Percentiles rank a stretch among this genome's conserved stretches.
These are phyloP conservation scores for Philereme vetulata DNA, from an alignment of 2,888 invertebrate species.

Conservation along the genomic window DNA sequence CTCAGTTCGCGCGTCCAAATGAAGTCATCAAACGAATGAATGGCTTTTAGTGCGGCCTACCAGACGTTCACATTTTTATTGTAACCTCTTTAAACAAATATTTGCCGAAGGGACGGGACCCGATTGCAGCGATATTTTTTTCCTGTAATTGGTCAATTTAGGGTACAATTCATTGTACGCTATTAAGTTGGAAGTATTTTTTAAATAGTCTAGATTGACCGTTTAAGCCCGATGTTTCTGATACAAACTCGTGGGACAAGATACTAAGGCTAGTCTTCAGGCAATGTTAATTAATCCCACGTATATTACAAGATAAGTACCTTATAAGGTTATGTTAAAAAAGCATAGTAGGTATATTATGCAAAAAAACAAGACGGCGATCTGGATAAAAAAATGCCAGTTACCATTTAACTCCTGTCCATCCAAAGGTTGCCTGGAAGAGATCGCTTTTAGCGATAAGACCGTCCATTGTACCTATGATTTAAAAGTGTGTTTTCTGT, in stretches of 20 bases:
- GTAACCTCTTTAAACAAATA: slow-evolving; percentile 77
- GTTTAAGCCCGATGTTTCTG: slow-evolving; percentile 2
- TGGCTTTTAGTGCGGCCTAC: slow-evolving; percentile 72
- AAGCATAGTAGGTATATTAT: too few relatives aligned
- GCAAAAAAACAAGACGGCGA: too few relatives aligned
- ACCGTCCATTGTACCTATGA: too few relatives aligned
- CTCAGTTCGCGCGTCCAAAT: slow-evolving; percentile 79
- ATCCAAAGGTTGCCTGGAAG: too few relatives aligned
- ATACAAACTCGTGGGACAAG: slow-evolving; percentile 14
- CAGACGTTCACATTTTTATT: slow-evolving; percentile 79
- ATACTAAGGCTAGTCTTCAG: slow-evolving; percentile 10
- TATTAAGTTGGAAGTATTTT: slow-evolving; percentile 4
- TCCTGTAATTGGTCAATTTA: slow-evolving; percentile 33
- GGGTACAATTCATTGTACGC: slow-evolving; percentile 1
- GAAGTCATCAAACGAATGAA: slow-evolving; percentile 84
- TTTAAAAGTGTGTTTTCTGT: too few relatives aligned
- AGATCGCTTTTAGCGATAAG: too few relatives aligned
- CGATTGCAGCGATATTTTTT: slow-evolving; percentile 44
- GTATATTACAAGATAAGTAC: neutral
- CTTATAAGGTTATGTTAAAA: too few relatives aligned
- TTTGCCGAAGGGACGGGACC: slow-evolving; percentile 49
- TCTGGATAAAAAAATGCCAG: too few relatives aligned
- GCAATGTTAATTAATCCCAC: slow-evolving; percentile 2
- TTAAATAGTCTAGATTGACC: slow-evolving; percentile 4
- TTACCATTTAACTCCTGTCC: too few relatives aligned